Percentiles rank a stretch among this genome's conserved stretches.
Evolutionary conservation across 2,888 invertebrate genomes (phyloP).

Genomic region (Julus scandinavius): DNA sequence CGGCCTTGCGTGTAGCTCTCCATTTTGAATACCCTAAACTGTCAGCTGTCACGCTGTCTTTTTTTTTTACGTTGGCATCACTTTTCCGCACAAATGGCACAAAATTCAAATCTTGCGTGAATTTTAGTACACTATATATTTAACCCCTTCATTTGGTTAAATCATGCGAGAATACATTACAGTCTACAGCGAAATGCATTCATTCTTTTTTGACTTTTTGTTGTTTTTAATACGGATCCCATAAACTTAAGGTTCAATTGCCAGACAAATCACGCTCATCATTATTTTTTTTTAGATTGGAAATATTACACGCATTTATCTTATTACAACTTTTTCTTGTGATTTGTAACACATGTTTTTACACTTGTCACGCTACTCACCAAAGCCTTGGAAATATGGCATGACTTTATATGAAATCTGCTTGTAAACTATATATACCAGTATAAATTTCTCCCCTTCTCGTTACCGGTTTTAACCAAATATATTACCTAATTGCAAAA

Average conservation of each 20-base stretch:
- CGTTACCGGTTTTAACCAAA: neutral
- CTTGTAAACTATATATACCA: neutral
- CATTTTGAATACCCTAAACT: too few species aligned
- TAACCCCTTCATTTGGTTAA: neutral
- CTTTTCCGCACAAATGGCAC: too few species aligned
- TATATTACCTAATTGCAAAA: neutral
- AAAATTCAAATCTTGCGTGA: too few species aligned
- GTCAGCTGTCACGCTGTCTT: too few species aligned
- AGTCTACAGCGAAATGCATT: neutral
- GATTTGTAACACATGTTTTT: slow-evolving; percentile 4
- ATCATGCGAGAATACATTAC: neutral
- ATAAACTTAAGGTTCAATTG: neutral
- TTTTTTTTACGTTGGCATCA: too few species aligned
- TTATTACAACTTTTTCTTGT: slow-evolving; percentile 24
- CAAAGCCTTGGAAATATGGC: neutral
- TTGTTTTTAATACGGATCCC: neutral
- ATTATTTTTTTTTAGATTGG: neutral
- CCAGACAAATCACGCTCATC: neutral
- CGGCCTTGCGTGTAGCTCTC: too few species aligned
- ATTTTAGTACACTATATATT: too few species aligned
- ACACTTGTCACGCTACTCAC: neutral
- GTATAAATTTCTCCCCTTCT: neutral
- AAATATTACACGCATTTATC: neutral
- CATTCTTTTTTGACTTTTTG: neutral
- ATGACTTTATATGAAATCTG: slow-evolving; percentile 2